Evolutionary conservation across 1,140 invertebrate species (phyloP), one percentile per base, ranked within the genome.

Genomic region (Euura lappo): DNA sequence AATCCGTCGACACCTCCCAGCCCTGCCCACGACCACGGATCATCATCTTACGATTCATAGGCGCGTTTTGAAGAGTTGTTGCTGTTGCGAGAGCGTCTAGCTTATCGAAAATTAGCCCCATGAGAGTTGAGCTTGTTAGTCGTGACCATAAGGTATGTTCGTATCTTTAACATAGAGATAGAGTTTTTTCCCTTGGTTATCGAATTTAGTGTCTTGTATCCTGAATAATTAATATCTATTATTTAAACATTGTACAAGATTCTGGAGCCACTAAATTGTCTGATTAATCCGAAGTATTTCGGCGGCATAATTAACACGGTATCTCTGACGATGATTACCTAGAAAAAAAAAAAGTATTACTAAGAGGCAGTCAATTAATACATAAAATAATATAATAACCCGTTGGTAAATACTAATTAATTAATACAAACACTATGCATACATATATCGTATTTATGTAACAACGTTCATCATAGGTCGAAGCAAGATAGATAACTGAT

Each of bases 1-100:
- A 94, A 93, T 84, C 89, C 93, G 75, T 94, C 93, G 72, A 94
- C 92, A 74, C 93, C 93, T 71, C 93, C 93, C 44, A 93, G 92
- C 81, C 93, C 93, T 46, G 91, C 91, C 75, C 90, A 91, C 72
- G 93, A 94, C 82, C 92, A 93, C 80, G 92, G 91, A 77, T 93
- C 92, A 79, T 94, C 93, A 43, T 93, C 91, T 75, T 93, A 93
- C 76, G 92, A 93, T 83, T 88, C 87, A 51, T 88, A 86, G 3
- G n/a, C n/a, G 3, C n/a, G n/a, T 60, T n/a, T n/a, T 60, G 5
- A 60, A 3, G 13, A 60, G 51, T 60, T 60, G 51, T 60, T 60
- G 28, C 28, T 28, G 28, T 28, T 28, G 28, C 28, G 28, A 28
- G 28, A 28, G 28, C 28, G 28, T 28, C 28, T 28, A 28, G 28